Conservation (phyloP, 2,113 vertebrate genomes). For the Pelmatolapia mariae region DNA sequence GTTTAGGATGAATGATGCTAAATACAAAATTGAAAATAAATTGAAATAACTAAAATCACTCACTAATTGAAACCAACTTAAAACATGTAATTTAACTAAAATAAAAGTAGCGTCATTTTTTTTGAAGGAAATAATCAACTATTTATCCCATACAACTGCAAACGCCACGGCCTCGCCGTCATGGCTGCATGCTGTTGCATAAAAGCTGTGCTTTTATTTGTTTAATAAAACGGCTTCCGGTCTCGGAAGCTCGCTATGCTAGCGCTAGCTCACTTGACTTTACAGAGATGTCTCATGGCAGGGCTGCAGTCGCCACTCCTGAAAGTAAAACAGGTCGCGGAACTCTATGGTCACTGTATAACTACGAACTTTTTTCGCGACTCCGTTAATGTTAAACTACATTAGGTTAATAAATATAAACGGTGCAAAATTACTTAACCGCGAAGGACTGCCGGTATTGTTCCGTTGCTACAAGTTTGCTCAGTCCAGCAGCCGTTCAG, state of each 20-base stretch:
- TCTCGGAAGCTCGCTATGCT: neutral
- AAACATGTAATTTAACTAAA: neutral
- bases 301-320: conserved; percentile 14
- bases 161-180: neutral
- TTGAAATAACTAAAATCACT: neutral
- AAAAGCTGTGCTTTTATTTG: conserved; percentile 31
- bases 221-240: conserved; percentile 4
- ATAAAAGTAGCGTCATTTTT: rapidly evolving
- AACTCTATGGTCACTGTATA: neutral
- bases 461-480: conserved; percentile 1
- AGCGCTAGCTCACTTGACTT: neutral
- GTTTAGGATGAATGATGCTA: neutral
- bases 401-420: neutral
- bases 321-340: neutral
- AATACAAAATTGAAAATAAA: neutral
- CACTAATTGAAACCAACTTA: neutral
- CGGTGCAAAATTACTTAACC: neutral
- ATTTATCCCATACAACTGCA: rapidly evolving
- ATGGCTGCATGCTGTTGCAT: neutral
- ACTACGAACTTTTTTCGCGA: neutral
- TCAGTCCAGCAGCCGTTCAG: conserved; percentile 36
- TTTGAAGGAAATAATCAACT: neutral
- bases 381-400: neutral
- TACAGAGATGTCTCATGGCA: conserved; percentile 67
- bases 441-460: neutral